phyloP scores from a whole-genome alignment of 2,113 vertebrate genomes.

The Platichthys flesus region DNA sequence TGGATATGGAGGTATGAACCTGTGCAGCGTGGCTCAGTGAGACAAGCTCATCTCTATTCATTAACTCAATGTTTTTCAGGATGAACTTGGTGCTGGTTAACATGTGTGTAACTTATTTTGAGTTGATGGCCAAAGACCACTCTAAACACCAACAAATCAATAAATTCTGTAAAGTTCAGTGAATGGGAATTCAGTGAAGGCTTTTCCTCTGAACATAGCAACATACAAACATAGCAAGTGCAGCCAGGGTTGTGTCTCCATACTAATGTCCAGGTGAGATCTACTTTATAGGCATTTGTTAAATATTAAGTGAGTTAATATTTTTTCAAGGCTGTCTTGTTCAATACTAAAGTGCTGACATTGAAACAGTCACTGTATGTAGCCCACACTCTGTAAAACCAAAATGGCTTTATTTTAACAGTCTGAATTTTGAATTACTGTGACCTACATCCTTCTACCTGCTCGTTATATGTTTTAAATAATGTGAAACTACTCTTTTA shows the following conservation, averaged over 20 bases:
- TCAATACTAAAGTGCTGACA: not conserved
- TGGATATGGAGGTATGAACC: constrained; percentile 76
- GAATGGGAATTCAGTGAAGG: not conserved
- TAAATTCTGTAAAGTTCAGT: not conserved
- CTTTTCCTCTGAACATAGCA: not conserved
- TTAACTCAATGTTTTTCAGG: constrained; percentile 41
- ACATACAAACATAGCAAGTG: not conserved
- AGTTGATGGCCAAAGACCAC: not conserved
- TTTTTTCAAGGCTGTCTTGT: not conserved
- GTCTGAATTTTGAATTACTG: not conserved
- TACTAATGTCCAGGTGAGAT: not conserved
- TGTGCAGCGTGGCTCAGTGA: not conserved
- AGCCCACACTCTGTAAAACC: not conserved
- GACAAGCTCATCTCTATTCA: constrained; percentile 26
- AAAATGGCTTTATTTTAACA: too few relatives aligned
- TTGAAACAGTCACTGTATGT: not conserved
- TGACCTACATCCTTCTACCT: not conserved
- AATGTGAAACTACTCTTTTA: not conserved
- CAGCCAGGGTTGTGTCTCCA: not conserved
- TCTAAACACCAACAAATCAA: not conserved
- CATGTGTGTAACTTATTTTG: constrained; percentile 34
- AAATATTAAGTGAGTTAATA: not conserved
- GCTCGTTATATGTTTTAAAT: not conserved
- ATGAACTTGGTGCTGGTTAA: constrained; percentile 31
- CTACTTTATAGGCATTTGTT: not conserved